A percentile compares a stretch with the other conserved stretches of the same genome.
These are phyloP conservation scores for Trinorchestia longiramus DNA, from an alignment of 1,140 invertebrate species.

Conservation along the genomic window DNA sequence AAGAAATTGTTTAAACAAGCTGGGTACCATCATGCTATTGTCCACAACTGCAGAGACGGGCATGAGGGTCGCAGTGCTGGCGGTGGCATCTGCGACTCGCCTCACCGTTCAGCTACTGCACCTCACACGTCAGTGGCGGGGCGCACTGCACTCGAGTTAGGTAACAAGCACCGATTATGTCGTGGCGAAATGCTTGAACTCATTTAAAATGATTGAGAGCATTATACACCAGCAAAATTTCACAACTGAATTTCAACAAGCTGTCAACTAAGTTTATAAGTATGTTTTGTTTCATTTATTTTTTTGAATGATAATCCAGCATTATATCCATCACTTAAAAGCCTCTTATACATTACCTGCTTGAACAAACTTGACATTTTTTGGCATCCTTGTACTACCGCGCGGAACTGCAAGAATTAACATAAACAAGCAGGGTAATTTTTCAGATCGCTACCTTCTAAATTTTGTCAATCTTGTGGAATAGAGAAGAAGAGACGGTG, in stretches of 20 bases:
- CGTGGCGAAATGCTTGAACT: too few relatives aligned
- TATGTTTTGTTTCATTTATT: not conserved
- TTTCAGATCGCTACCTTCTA: not conserved
- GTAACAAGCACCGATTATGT: too few relatives aligned
- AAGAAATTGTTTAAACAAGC: not conserved
- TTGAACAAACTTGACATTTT: not conserved
- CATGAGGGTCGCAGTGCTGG: too few relatives aligned
- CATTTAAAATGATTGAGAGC: too few relatives aligned
- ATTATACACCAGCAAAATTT: too few relatives aligned
- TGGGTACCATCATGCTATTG: too few relatives aligned
- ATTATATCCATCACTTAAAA: not conserved
- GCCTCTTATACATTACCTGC: not conserved
- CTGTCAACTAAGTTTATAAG: not conserved
- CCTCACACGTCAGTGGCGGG: too few relatives aligned
- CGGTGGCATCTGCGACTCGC: too few relatives aligned
- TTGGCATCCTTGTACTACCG: not conserved
- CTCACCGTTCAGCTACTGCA: too few relatives aligned
- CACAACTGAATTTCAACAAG: too few relatives aligned
- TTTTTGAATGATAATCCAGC: not conserved
- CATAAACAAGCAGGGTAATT: not conserved
- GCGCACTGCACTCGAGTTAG: too few relatives aligned
- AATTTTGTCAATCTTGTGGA: not conserved
- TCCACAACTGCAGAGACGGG: too few relatives aligned
- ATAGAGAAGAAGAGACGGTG: not conserved
- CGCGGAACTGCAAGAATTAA: not conserved